phyloP scores from a whole-genome alignment of 2,113 vertebrate species.

The Donacobius atricapilla region DNA sequence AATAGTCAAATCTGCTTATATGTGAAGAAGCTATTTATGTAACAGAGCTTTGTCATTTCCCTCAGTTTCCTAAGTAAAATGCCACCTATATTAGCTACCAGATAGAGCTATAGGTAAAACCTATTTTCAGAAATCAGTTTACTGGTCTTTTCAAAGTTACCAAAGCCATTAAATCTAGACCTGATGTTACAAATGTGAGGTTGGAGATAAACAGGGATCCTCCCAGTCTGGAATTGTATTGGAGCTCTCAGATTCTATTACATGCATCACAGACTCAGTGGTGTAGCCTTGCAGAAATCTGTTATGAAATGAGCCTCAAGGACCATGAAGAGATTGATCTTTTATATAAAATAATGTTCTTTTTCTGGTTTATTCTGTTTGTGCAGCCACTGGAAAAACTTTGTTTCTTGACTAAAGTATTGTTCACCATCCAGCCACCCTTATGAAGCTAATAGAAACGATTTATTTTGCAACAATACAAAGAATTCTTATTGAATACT shows the following conservation, averaged over 20 bases:
- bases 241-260: slow-evolving; percentile 62
- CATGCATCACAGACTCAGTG: slow-evolving; percentile 64
- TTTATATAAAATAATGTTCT: slow-evolving; percentile 72
- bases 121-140: not conserved
- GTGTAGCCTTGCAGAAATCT: slow-evolving; percentile 60
- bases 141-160: not conserved
- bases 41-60: not conserved
- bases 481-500: slow-evolving; percentile 20
- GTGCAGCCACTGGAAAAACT: slow-evolving; percentile 66
- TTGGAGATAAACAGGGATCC: slow-evolving; percentile 40
- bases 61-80: not conserved
- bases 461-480: slow-evolving; percentile 4
- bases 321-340: slow-evolving; percentile 65
- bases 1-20: not conserved
- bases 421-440: not conserved
- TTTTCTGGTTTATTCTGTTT: slow-evolving; percentile 70
- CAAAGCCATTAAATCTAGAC: slow-evolving; percentile 4
- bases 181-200: slow-evolving; percentile 13
- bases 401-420: slow-evolving; percentile 53
- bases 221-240: slow-evolving; percentile 55
- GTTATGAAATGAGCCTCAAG: slow-evolving; percentile 56
- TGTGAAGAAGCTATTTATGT: not conserved
- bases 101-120: not conserved
- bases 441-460: not conserved
- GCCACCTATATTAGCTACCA: not conserved